Evolutionary conservation across 1,140 invertebrate species (phyloP).

Genomic region (Whitmania pigra): DNA sequence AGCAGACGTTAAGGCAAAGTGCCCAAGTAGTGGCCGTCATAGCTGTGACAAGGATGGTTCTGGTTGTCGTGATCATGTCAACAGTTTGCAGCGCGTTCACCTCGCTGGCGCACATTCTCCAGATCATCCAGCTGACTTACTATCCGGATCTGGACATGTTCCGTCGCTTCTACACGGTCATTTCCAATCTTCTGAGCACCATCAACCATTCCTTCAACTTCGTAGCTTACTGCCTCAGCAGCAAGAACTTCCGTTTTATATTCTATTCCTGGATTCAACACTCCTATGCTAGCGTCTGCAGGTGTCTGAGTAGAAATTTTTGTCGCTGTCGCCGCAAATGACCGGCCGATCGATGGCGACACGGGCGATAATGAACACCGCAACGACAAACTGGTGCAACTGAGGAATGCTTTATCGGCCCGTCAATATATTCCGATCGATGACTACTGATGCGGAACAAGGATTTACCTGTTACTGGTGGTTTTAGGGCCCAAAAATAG

Average conservation of each 20-base stretch:
- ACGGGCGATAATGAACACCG: too few species aligned
- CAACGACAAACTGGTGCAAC: too few species aligned
- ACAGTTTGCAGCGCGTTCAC: slow-evolving; percentile 4
- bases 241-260: slow-evolving; percentile 4
- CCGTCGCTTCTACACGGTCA: background rate
- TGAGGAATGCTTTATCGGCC: too few species aligned
- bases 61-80: background rate
- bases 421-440: too few species aligned
- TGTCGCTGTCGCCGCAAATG: too few species aligned
- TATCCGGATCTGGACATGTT: background rate
- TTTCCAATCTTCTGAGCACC: background rate
- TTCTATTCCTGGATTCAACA: too few species aligned
- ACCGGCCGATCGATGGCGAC: too few species aligned
- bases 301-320: too few species aligned
- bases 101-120: background rate
- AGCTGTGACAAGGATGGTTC: background rate
- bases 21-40: background rate
- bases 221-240: slow-evolving; percentile 3
- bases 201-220: slow-evolving; percentile 8
- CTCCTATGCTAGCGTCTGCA: too few species aligned
- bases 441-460: too few species aligned
- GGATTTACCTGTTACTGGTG: too few species aligned
- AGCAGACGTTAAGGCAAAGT: background rate
- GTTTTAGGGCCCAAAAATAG: too few species aligned
- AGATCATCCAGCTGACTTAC: background rate